Evolutionary conservation across 1,140 invertebrate genomes (phyloP).

Genomic region (Drosophila varians): DNA sequence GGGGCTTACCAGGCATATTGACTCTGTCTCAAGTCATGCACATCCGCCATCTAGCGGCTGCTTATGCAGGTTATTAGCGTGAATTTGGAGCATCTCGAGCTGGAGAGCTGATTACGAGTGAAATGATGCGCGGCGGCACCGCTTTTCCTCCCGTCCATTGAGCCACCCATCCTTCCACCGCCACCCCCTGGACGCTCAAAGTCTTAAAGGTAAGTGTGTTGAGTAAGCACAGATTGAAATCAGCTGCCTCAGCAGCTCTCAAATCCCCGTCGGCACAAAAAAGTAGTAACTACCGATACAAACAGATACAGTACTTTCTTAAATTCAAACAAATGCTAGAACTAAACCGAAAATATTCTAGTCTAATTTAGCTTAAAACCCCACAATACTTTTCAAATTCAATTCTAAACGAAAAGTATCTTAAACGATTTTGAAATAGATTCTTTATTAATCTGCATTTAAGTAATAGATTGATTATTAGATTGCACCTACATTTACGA

Average conservation of each 20-base stretch:
- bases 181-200: slow-evolving; percentile 8
- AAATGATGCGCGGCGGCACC: slow-evolving; percentile 13
- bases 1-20: neutral
- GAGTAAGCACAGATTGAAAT: slow-evolving; percentile 50
- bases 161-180: neutral
- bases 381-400: too few species aligned
- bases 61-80: slow-evolving; percentile 45
- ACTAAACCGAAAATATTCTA: too few species aligned
- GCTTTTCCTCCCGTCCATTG: slow-evolving; percentile 19
- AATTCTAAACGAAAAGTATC: too few species aligned
- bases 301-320: neutral
- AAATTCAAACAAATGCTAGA: too few species aligned
- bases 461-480: too few species aligned
- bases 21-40: slow-evolving; percentile 36
- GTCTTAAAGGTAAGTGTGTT: slow-evolving; percentile 38
- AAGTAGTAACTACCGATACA: slow-evolving; percentile 6
- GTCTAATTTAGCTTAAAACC: too few species aligned
- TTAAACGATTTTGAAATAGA: too few species aligned
- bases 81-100: slow-evolving; percentile 48
- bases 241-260: slow-evolving; percentile 28
- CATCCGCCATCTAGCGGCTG: slow-evolving; percentile 34
- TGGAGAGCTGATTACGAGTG: slow-evolving; percentile 44
- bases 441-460: too few species aligned
- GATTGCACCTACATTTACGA: too few species aligned
- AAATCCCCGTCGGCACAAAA: neutral